These are phyloP conservation scores for Ophthalmolycus amberensis DNA, from an alignment of 2,113 vertebrate genomes.

Conservation along the genomic window DNA sequence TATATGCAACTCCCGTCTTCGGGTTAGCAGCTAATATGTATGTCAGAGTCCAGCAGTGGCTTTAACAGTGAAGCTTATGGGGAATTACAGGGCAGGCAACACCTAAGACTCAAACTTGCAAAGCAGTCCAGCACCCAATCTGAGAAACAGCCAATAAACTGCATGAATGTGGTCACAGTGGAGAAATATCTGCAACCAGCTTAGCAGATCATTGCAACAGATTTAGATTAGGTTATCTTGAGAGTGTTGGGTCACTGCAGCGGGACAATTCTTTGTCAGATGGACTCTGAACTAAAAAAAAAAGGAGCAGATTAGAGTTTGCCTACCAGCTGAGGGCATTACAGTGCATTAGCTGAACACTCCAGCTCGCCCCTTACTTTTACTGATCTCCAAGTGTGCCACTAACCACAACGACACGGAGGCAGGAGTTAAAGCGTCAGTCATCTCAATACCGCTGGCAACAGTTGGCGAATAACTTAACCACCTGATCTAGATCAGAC, in stretches of 20 bases:
- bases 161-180: background rate
- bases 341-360: conserved; percentile 32
- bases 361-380: conserved; percentile 15
- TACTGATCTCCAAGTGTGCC: conserved; percentile 17
- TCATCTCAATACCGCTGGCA: conserved; percentile 22
- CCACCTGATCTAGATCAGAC: conserved; percentile 38
- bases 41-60: background rate
- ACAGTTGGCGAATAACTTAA: conserved; percentile 26
- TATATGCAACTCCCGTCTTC: background rate
- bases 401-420: conserved; percentile 22
- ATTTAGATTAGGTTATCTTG: conserved; percentile 32
- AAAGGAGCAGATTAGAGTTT: conserved; percentile 30
- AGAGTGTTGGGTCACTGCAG: conserved; percentile 21
- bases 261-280: conserved; percentile 25
- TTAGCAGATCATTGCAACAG: conserved; percentile 15
- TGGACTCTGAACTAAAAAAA: conserved; percentile 50
- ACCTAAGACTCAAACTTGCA: background rate
- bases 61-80: background rate
- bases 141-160: conserved; percentile 9
- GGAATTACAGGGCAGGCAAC: conserved; percentile 17
- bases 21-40: conserved; percentile 27
- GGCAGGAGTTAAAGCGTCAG: background rate
- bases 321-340: conserved; percentile 11
- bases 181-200: conserved; percentile 5
- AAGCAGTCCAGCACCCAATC: background rate